Percentiles rank a stretch among this genome's conserved stretches.
These are phyloP conservation scores for Parus major DNA, from an alignment of 2,113 vertebrate genomes.

Conservation along the genomic window DNA sequence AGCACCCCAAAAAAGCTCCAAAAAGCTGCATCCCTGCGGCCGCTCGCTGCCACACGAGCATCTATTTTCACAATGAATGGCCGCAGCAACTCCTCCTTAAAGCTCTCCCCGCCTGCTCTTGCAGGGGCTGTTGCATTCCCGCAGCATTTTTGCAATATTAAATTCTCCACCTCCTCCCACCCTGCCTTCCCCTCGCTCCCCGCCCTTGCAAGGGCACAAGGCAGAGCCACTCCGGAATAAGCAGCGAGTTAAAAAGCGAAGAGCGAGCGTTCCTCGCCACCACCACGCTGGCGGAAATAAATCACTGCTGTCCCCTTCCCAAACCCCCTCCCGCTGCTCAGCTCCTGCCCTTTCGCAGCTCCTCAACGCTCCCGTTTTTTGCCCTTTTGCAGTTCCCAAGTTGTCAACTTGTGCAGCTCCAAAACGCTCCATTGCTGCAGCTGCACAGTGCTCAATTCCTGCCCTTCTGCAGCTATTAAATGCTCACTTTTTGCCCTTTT, in stretches of 20 bases:
- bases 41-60: not conserved
- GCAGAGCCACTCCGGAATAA: not conserved
- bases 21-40: not conserved
- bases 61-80: constrained; percentile 17
- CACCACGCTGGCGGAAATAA: not conserved
- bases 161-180: constrained; percentile 20
- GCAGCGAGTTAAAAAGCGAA: not conserved
- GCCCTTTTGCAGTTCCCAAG: not conserved
- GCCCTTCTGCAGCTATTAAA: not conserved
- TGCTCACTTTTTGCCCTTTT: not conserved
- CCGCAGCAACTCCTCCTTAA: constrained; percentile 15
- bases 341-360: not conserved
- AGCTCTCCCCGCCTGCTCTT: constrained; percentile 18
- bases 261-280: not conserved
- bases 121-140: constrained; percentile 38
- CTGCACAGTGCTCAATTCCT: not conserved
- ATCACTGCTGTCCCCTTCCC: not conserved
- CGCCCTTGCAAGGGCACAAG: constrained; percentile 10
- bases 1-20: not conserved
- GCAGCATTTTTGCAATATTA: constrained; percentile 45
- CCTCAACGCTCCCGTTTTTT: not conserved
- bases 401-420: not conserved
- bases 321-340: not conserved
- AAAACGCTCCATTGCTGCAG: not conserved
- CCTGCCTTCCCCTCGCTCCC: not conserved